A percentile compares a stretch with the other conserved stretches of the same genome.
Evolutionary conservation across 2,888 invertebrate genomes (phyloP).

Genomic region (Portevinia maculata): DNA sequence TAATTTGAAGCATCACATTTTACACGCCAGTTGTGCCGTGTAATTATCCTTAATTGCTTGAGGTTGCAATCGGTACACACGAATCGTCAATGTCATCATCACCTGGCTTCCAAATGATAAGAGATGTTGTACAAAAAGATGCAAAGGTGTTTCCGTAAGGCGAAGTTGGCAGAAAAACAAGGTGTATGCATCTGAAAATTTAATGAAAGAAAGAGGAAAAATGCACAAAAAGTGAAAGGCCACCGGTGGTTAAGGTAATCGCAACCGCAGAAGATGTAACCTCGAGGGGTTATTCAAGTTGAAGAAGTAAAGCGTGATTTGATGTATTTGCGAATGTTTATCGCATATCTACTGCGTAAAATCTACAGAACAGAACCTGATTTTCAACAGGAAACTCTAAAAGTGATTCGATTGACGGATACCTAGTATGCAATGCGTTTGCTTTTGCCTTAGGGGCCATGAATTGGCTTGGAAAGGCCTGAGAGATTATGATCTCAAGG

Average conservation of each 20-base stretch:
- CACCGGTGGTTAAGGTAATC: constrained; percentile 54
- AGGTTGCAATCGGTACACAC: constrained; percentile 24
- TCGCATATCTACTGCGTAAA: constrained; percentile 3
- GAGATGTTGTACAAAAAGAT: constrained; percentile 19
- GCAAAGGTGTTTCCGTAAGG: not conserved
- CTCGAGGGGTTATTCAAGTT: constrained; percentile 48
- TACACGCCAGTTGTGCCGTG: constrained; percentile 61
- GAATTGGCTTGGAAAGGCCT: constrained; percentile 26
- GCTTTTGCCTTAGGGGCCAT: constrained; percentile 14
- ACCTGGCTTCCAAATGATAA: constrained; percentile 41
- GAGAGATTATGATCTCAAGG: constrained; percentile 36
- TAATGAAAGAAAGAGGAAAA: constrained; percentile 42
- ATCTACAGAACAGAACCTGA: constrained; percentile 33
- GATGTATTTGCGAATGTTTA: constrained; percentile 24
- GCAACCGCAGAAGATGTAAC: constrained; percentile 61
- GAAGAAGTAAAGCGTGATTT: constrained; percentile 48
- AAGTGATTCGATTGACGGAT: constrained; percentile 53
- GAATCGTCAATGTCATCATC: constrained; percentile 69
- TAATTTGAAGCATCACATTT: constrained; percentile 58
- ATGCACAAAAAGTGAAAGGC: constrained; percentile 69
- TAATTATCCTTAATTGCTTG: constrained; percentile 68
- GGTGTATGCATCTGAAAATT: not conserved
- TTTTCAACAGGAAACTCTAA: constrained; percentile 57
- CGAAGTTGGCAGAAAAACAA: constrained; percentile 13
- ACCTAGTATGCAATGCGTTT: constrained; percentile 34